Evolutionary conservation across 2,113 vertebrate genomes (phyloP).

Genomic region (Willisornis vidua): DNA sequence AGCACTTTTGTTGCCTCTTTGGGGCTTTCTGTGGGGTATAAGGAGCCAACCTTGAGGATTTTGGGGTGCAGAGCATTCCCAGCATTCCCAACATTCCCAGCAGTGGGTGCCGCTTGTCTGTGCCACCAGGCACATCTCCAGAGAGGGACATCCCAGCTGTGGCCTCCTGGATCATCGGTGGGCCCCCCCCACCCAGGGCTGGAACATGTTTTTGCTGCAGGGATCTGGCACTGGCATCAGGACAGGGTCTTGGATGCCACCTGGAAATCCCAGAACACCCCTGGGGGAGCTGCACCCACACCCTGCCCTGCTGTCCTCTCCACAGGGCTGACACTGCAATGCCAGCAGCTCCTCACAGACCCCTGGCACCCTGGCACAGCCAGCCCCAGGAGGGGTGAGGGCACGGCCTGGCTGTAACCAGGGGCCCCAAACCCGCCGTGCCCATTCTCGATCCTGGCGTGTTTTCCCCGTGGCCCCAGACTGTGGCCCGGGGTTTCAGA

Average conservation of each 20-base stretch:
- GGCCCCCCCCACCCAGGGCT: background rate
- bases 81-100: background rate
- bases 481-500: background rate
- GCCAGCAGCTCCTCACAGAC: accelerated
- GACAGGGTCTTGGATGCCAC: background rate
- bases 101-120: accelerated
- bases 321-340: background rate
- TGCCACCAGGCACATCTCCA: background rate
- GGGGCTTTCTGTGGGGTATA: background rate
- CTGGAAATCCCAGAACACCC: background rate
- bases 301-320: background rate
- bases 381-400: accelerated
- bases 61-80: background rate
- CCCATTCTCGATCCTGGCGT: accelerated
- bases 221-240: accelerated
- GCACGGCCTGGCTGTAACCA: accelerated
- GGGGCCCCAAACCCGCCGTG: accelerated
- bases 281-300: background rate
- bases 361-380: background rate
- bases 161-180: background rate
- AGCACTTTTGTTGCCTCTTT: background rate
- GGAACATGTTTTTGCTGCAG: accelerated
- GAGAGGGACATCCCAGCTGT: background rate
- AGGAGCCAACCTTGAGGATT: background rate
- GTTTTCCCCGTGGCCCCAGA: background rate